phyloP scores from a whole-genome alignment of 2,888 invertebrate genomes.

The Cactoblastis cactorum region DNA sequence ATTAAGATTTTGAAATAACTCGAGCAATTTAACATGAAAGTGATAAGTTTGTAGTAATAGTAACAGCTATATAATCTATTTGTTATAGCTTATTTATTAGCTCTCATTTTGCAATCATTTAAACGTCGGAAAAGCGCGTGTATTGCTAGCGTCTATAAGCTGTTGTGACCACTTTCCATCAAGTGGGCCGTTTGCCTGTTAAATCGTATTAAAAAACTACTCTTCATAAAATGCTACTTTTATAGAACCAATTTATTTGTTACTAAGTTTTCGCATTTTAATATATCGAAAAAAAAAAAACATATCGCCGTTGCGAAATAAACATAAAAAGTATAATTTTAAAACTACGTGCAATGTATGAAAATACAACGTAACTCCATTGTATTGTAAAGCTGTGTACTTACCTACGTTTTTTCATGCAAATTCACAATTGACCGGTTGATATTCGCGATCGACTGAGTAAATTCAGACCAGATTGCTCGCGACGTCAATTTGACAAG shows the following conservation, averaged over 20 bases:
- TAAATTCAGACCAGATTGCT: slow-evolving; percentile 67
- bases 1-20: too few species aligned
- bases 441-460: slow-evolving; percentile 63
- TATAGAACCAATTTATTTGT: not conserved
- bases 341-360: not conserved
- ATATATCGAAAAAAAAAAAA: not conserved
- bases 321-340: not conserved
- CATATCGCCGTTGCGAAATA: not conserved
- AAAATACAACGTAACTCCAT: slow-evolving; percentile 15
- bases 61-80: too few species aligned
- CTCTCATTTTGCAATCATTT: too few species aligned
- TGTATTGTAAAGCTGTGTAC: slow-evolving; percentile 27
- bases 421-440: slow-evolving; percentile 68
- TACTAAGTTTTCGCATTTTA: not conserved
- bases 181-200: too few species aligned
- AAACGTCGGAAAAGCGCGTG: too few species aligned
- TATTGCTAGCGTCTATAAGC: too few species aligned
- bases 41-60: too few species aligned
- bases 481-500: slow-evolving; percentile 74
- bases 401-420: slow-evolving; percentile 62
- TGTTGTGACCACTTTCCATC: too few species aligned
- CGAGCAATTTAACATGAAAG: too few species aligned
- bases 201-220: too few species aligned
- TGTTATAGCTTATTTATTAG: too few species aligned
- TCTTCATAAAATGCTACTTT: not conserved